Evolutionary conservation across 2,113 vertebrate genomes (phyloP).

Genomic region (Limanda limanda): DNA sequence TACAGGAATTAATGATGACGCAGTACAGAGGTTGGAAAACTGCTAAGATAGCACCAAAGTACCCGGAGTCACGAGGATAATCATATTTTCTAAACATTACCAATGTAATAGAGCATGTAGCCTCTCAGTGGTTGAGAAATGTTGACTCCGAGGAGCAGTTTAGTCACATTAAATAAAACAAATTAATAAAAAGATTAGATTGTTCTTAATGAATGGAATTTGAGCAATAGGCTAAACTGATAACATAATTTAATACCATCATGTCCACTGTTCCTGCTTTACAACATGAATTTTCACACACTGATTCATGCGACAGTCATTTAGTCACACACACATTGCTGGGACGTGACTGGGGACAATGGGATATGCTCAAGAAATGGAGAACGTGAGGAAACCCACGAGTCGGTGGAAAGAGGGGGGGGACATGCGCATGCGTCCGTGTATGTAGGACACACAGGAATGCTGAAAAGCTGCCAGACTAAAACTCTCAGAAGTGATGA

Average conservation of each 20-base stretch:
- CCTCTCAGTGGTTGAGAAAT: too few species aligned
- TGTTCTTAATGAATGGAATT: too few species aligned
- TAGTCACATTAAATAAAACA: too few species aligned
- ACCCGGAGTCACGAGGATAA: not conserved
- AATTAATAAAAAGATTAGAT: too few species aligned
- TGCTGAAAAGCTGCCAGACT: slow-evolving; percentile 37
- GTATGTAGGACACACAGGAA: slow-evolving; percentile 13
- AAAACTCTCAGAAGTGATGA: slow-evolving; percentile 24
- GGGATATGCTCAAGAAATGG: slow-evolving; percentile 1
- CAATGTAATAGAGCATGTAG: not conserved
- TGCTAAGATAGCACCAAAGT: not conserved
- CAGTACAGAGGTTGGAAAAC: not conserved
- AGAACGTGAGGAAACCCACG: slow-evolving; percentile 43
- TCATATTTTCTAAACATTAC: not conserved
- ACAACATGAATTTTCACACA: too few species aligned
- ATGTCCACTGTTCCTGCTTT: too few species aligned
- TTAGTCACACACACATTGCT: slow-evolving; percentile 1
- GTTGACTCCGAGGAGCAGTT: too few species aligned
- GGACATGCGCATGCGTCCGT: not conserved
- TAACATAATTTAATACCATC: too few species aligned
- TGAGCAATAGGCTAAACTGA: too few species aligned
- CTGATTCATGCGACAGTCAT: slow-evolving; percentile 10
- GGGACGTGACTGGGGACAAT: slow-evolving; percentile 11
- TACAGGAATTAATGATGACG: slow-evolving; percentile 1
- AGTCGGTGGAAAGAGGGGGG: not conserved